phyloP scores from a whole-genome alignment of 2,113 vertebrate species.

The Callospermophilus lateralis region DNA sequence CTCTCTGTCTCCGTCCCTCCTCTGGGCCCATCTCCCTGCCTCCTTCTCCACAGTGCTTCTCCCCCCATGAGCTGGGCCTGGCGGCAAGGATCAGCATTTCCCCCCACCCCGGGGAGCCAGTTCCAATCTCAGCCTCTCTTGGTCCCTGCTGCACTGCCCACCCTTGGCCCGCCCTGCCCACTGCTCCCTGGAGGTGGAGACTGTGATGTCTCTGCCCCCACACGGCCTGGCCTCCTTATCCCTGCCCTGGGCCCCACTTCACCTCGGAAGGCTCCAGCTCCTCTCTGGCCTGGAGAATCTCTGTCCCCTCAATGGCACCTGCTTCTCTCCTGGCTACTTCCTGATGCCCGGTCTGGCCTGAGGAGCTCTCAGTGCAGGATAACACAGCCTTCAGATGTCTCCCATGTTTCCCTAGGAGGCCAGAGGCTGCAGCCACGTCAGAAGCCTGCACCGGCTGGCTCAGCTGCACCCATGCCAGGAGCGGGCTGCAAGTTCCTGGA shows the following conservation, averaged over 20 bases:
- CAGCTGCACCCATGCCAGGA: background rate
- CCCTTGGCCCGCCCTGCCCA: background rate
- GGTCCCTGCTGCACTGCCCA: background rate
- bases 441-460: background rate
- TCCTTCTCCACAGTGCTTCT: background rate
- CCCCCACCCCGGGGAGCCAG: background rate
- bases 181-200: background rate
- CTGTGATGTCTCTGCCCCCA: background rate
- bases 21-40: too few relatives aligned
- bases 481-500: background rate
- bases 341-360: background rate
- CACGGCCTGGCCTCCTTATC: too few relatives aligned
- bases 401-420: background rate
- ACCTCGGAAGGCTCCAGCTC: too few relatives aligned
- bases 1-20: background rate
- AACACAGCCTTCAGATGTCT: background rate
- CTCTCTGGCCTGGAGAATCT: background rate
- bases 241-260: background rate
- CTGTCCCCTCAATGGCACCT: background rate
- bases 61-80: background rate
- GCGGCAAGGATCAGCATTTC: too few relatives aligned
- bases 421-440: rapidly evolving
- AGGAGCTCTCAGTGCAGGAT: too few relatives aligned
- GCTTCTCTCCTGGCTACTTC: background rate
- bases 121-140: background rate